phyloP scores from a whole-genome alignment of 2,113 vertebrate genomes.

The Notarius quadriscutis region DNA sequence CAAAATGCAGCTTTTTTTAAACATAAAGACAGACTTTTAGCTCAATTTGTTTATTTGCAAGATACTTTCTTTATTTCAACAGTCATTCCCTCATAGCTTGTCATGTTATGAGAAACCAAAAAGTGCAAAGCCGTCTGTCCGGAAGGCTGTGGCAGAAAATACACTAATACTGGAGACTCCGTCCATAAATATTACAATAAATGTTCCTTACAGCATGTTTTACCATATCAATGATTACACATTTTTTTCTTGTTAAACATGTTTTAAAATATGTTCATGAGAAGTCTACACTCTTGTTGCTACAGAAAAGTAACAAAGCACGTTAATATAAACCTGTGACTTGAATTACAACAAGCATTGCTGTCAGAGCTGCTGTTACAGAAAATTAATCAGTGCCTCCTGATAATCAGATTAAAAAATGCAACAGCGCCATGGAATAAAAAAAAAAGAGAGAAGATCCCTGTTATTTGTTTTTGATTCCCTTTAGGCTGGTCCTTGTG shows the following conservation, averaged over 20 bases:
- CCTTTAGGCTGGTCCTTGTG: slow-evolving; percentile 42
- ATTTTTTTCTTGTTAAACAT: background rate
- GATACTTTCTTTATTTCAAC: too few species aligned
- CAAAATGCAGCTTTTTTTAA: too few species aligned
- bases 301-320: background rate
- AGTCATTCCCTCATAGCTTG: background rate
- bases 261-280: background rate
- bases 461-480: slow-evolving; percentile 52
- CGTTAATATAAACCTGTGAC: background rate
- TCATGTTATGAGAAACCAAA: background rate
- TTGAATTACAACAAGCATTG: background rate
- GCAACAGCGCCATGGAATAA: too few species aligned
- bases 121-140: background rate
- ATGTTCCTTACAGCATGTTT: background rate
- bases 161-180: background rate
- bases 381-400: background rate
- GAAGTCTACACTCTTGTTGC: background rate
- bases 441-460: background rate
- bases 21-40: too few species aligned
- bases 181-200: background rate
- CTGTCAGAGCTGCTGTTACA: background rate
- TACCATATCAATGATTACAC: background rate
- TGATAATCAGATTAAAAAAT: background rate
- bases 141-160: background rate
- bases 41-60: too few species aligned